These are phyloP conservation scores for Drosophila burlai DNA, from an alignment of 1,140 invertebrate species.

Conservation along the genomic window DNA sequence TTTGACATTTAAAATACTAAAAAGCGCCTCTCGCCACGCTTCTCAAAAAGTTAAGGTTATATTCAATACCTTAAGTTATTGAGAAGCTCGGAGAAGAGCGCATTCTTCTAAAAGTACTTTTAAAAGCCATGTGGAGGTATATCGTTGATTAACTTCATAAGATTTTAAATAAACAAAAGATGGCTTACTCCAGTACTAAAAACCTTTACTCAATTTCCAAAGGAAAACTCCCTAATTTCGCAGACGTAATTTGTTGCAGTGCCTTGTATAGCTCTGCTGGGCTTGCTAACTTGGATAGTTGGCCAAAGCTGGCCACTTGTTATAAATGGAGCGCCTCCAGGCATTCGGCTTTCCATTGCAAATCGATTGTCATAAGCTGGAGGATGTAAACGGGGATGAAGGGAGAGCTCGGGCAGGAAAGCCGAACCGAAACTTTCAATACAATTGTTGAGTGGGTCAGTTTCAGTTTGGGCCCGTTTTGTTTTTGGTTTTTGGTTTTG, in stretches of 20 bases:
- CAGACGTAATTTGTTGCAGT: neutral
- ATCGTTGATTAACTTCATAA: too few relatives aligned
- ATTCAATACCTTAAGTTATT: too few relatives aligned
- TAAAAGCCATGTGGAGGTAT: too few relatives aligned
- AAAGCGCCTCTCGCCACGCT: too few relatives aligned
- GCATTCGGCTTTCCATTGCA: conserved; percentile 77
- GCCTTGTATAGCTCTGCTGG: conserved; percentile 5
- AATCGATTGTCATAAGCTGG: conserved; percentile 83
- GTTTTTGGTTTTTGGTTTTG: neutral
- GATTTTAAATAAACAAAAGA: too few relatives aligned
- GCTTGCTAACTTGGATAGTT: conserved; percentile 27
- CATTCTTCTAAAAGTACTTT: too few relatives aligned
- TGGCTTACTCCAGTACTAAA: too few relatives aligned
- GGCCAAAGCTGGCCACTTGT: conserved; percentile 67
- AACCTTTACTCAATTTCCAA: too few relatives aligned
- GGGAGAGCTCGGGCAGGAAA: conserved; percentile 16
- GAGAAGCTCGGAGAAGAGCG: too few relatives aligned
- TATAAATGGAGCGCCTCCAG: conserved; percentile 79
- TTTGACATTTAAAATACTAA: too few relatives aligned
- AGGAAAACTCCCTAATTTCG: neutral
- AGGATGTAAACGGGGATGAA: conserved; percentile 4
- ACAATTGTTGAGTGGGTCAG: conserved; percentile 61
- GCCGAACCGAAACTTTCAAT: conserved; percentile 42
- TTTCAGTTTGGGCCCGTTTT: conserved; percentile 40
- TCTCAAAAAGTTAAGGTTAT: too few relatives aligned